phyloP scores from a whole-genome alignment of 2,888 invertebrate species.

The Phorcus lineatus region DNA sequence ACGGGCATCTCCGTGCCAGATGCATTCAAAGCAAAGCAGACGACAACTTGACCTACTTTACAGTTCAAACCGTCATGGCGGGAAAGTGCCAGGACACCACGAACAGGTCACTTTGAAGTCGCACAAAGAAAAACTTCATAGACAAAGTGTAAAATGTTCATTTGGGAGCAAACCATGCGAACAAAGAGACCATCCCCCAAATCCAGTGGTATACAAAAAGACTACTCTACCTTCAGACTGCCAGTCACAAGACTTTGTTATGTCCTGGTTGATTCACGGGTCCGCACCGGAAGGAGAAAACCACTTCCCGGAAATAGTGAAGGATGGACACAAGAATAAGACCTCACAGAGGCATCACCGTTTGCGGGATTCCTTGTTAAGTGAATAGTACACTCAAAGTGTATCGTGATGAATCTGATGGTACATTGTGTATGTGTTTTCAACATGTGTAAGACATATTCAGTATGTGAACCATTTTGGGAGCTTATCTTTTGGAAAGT shows the following conservation, averaged over 20 bases:
- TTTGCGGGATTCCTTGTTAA: slow-evolving; percentile 33
- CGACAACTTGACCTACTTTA: slow-evolving; percentile 33
- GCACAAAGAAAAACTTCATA: not conserved
- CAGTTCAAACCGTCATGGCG: slow-evolving; percentile 36
- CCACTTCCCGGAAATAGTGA: slow-evolving; percentile 56
- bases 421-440: no score
- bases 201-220: not conserved
- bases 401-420: no score
- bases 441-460: no score
- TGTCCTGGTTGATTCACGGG: slow-evolving; percentile 59
- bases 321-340: slow-evolving; percentile 22
- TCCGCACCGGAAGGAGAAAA: slow-evolving; percentile 47
- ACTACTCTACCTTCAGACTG: slow-evolving; percentile 44
- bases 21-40: slow-evolving; percentile 49
- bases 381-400: slow-evolving; percentile 32
- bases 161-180: not conserved
- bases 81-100: slow-evolving; percentile 2
- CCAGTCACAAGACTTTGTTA: slow-evolving; percentile 55
- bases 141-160: not conserved
- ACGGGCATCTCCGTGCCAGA: slow-evolving; percentile 53
- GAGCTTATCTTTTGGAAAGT: no score
- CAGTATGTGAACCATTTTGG: no score
- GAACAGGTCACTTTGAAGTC: not conserved
- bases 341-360: slow-evolving; percentile 23
- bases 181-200: not conserved